Conservation (phyloP, 1,140 invertebrate species). For the Oncopodura yosiiana region DNA sequence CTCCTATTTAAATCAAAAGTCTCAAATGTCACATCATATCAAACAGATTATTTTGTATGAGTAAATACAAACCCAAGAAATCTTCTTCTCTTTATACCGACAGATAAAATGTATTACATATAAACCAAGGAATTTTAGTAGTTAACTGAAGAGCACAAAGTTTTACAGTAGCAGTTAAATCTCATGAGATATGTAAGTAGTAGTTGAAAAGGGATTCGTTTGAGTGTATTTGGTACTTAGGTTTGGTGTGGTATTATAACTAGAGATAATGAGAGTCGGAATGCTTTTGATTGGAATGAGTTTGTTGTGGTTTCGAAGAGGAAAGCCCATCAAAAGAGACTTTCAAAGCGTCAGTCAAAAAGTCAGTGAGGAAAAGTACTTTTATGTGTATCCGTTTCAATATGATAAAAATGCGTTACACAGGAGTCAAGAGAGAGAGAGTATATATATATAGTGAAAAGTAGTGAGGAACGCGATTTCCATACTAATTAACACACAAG, state of each 20-base stretch:
- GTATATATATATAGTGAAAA: too few species aligned
- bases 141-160: too few species aligned
- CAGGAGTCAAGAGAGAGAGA: constrained; percentile 7
- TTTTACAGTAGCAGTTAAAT: too few species aligned
- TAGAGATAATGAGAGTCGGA: background rate
- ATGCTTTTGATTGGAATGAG: background rate
- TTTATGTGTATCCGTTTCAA: constrained; percentile 17
- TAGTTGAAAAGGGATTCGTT: constrained; percentile 9
- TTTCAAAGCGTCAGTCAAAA: too few species aligned
- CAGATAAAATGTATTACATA: too few species aligned
- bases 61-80: too few species aligned
- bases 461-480: constrained; percentile 14
- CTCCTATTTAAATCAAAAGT: too few species aligned
- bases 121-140: too few species aligned
- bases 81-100: too few species aligned
- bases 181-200: too few species aligned
- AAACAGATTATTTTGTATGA: too few species aligned
- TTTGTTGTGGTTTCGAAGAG: constrained; percentile 2
- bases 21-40: too few species aligned
- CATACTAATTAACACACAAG: constrained; percentile 14
- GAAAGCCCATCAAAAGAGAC: constrained; percentile 3
- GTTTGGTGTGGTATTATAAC: background rate
- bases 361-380: constrained; percentile 14
- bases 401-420: constrained; percentile 16
- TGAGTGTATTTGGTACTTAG: constrained; percentile 5